Evolutionary conservation across 2,888 invertebrate species (phyloP), one percentile per base, ranked within the genome.

Genomic region (Leptothorax acervorum): DNA sequence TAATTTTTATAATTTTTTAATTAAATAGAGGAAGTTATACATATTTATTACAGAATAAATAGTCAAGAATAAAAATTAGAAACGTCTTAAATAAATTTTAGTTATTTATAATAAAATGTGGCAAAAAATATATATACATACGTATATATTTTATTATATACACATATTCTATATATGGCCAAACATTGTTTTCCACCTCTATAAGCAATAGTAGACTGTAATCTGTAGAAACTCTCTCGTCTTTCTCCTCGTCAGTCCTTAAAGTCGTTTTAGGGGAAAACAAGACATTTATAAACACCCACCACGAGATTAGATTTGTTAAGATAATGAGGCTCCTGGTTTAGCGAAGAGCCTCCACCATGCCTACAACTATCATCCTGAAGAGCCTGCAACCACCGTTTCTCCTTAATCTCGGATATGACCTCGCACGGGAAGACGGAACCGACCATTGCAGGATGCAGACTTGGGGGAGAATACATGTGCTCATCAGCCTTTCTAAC

Each of bases 211-310:
- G 42, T 15, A 35, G 57, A 51, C 35, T 68, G 15, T 73, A 81
- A 79, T 70, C 71, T 70, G 70, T 48, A 57, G 81, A 57, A 60
- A 68, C n/a, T 55, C 42, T 53, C 18, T 5, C 48, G n/a, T 66
- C 60, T 71, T 71, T 73, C 73, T 78, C 60, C 62, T 66, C 18
- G 57, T 53, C 66, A 68, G 45, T 42, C 78, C 62, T 68, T 51
- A 53, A 6, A 53, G 66, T 62, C 48, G 57, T 92, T 92, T 89
- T 90, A 86, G 90, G 86, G 91, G 88, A 94, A 94, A 94, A 94
- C 94, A 94, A 94, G 94, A 94, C 94, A 94, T 94, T 94, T 94
- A 94, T 94, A 94, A 94, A 94, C 94, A 94, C 92, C 94, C 92
- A 93, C 93, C 92, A 91, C 92, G 92, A 94, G 94, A 94, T 94